Evolutionary conservation across 2,797 vertebrate species (phyloP).

Genomic region (Petrocephalus schoutedeni): DNA sequence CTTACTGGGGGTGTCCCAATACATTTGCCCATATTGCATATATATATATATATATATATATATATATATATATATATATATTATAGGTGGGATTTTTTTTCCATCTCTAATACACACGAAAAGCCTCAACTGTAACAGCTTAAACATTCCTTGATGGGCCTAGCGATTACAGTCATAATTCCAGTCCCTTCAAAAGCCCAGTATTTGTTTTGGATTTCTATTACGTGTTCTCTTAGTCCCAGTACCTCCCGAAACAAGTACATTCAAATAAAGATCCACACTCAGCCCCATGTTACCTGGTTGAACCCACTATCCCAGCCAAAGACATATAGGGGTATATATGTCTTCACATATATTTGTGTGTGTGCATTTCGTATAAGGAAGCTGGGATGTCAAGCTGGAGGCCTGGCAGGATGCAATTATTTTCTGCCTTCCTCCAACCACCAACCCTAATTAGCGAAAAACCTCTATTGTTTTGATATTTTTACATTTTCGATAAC

Average conservation of each 20-base stretch:
- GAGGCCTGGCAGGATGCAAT: background rate
- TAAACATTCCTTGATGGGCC: background rate
- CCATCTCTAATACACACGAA: background rate
- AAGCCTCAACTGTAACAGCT: background rate
- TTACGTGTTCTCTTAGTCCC: background rate
- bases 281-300: background rate
- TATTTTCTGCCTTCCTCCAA: background rate
- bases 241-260: background rate
- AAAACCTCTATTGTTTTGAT: background rate
- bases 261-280: background rate
- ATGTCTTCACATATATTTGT: background rate
- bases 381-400: background rate
- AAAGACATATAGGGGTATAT: background rate
- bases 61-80: background rate
- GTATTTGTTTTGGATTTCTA: background rate
- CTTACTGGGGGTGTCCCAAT: background rate
- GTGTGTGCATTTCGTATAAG: background rate
- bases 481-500: background rate
- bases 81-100: background rate
- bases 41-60: too few relatives aligned
- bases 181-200: background rate
- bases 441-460: background rate
- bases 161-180: background rate
- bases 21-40: background rate
- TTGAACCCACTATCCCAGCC: background rate